Base-by-base conservation (phyloP, 2,113 vertebrate genomes). In the Misgurnus mizolepis region DNA sequence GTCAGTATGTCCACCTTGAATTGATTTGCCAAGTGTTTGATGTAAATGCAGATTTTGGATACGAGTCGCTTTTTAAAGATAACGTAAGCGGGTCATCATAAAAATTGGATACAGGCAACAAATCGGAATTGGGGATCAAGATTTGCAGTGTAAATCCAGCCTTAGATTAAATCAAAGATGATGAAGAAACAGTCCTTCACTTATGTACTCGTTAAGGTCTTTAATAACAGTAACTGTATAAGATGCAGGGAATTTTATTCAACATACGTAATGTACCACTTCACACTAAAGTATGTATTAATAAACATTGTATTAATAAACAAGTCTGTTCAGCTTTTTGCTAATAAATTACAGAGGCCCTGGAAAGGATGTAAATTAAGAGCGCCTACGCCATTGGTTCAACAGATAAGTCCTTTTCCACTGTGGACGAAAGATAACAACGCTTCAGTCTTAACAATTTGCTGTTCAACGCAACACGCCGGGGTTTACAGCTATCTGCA, bases 401-500 rank as follows among this genome's bases (percentile, higher is more conserved):
- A 49, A 27, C 40, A 70, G 61, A 64, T 49, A 49, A 47, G 22
- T 27, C 17, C 55, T 27, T 78, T 58, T 74, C 55, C 9, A 40
- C 58, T 80, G 80, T 77, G 43, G 45, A 27, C 47, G 62, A 10
- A 56, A 81, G 79, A 78, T 81, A 81, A 81, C 68, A 45, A 4
- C 3, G 7, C 9, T 27, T 18, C 39, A 9, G 40, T 64, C 22
- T n/a, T 70, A 14, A 67, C 72, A 65, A 77, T 27, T 55, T 56
- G 17, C 72, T 18, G 49, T 67, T 71, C 34, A 60, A 55, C 43
- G 66, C 62, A 45, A 39, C 41, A 14, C 12, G 3, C 66, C 5
- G 14, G 27, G 62, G n/a, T 80, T 67, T 69, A 72, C 64, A n/a
- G 43, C 73, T 78, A 67, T 84, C 76, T 78, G 67, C 66, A 73